phyloP scores from a whole-genome alignment of 1,140 invertebrate species.

The Dysdera silvatica region DNA sequence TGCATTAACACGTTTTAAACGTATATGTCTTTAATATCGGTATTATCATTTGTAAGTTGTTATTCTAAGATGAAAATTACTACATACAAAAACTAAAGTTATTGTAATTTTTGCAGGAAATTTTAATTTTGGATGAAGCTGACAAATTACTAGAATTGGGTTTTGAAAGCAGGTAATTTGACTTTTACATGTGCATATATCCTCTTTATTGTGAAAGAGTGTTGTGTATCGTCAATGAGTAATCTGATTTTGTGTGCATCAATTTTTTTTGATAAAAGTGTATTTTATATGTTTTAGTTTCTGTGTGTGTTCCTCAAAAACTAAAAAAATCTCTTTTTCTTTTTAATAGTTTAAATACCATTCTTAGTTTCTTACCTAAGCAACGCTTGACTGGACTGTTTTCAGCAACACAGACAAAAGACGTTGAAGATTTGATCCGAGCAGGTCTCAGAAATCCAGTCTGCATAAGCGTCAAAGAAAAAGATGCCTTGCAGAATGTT shows the following conservation, averaged over 20 bases:
- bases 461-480: conserved; percentile 80
- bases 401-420: conserved; percentile 96
- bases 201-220: no score
- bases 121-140: conserved; percentile 93
- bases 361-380: conserved; percentile 82
- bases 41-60: no score
- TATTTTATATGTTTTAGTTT: no score
- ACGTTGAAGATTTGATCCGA: conserved; percentile 80
- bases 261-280: no score
- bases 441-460: conserved; percentile 93
- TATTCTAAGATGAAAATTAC: conserved; percentile 21
- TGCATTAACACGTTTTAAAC: no score
- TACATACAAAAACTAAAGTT: no score
- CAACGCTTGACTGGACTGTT: conserved; percentile 92
- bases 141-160: conserved; percentile 88
- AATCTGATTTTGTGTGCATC: no score
- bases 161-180: conserved; percentile 61
- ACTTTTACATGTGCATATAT: no score
- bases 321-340: conserved; percentile 4
- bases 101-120: conserved; percentile 55
- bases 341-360: conserved; percentile 65
- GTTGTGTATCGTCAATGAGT: no score
- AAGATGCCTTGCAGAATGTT: conserved; percentile 42
- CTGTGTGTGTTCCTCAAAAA: no score
- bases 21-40: no score